Evolutionary conservation across 2,797 vertebrate genomes (phyloP), one percentile per base, ranked within the genome.

Genomic region (Manis crassicaudata): DNA sequence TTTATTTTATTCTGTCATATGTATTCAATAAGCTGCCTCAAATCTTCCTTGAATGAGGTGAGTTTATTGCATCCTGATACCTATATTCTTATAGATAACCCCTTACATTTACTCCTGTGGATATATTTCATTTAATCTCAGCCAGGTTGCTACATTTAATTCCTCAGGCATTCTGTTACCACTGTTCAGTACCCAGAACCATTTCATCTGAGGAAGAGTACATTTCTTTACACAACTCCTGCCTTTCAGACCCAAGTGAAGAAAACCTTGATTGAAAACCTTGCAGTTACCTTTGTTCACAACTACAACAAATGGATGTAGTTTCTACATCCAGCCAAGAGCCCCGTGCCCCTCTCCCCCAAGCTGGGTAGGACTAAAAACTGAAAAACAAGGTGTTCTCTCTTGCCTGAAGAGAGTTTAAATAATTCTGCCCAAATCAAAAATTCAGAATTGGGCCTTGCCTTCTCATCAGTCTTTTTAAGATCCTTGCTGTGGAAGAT

Each of bases 31-130:
- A 85, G 52, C 40, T 86, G 52, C 27, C 35, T 79, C 68, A 85
- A 62, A 70, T 95, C 90, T 67, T 96, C 91, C 86, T 80, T 54
- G 63, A 94, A 88, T 63, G 62, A 92, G 56, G 58, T 76, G 90
- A 95, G 21, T 2, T 85, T 94, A 79, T 50, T 56, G 43, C 12
- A 37, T 84, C 67, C 32, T 32, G 37, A 76, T 87, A 52, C 70
- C 43, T 94, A 75, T 50, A n/a, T 88, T 95, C 62, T 68, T 58
- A 7, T 58, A 40, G 60, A 80, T 17, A 88, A 10, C 52, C 8
- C 77, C 65, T 88, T 81, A 40, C 43, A 6, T 84, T 72, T 72
- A 79, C 21, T 87, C 56, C 58, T 92, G 9, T 20, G 46, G 43
- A 3, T 77, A 70, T 83, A 29, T 90, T 72, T 82, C 83, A 68